These are phyloP conservation scores for Sycophila sp. DNA, from an alignment of 1,140 invertebrate species.

Conservation along the genomic window DNA sequence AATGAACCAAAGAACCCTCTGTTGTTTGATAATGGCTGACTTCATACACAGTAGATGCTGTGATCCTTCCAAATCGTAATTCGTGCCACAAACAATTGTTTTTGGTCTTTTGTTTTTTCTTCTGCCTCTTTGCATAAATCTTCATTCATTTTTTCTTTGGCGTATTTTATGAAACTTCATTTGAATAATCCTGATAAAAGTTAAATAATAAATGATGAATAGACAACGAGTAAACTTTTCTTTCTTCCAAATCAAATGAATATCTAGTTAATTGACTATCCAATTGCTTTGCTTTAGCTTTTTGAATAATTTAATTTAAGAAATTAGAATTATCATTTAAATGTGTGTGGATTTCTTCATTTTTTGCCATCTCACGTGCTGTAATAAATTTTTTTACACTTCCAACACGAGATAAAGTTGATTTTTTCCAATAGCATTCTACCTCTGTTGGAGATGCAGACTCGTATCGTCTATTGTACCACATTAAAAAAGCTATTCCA, in stretches of 20 bases:
- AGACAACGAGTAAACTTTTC: constrained; percentile 33
- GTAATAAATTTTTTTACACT: too few relatives aligned
- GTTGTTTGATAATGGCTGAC: too few relatives aligned
- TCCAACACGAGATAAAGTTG: constrained; percentile 31
- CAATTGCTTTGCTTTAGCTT: too few relatives aligned
- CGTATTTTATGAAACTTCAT: background rate
- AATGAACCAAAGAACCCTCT: too few relatives aligned
- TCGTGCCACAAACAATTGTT: background rate
- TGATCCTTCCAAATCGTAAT: too few relatives aligned
- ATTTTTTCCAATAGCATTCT: constrained; percentile 45
- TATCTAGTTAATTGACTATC: constrained; percentile 14
- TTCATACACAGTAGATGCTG: too few relatives aligned
- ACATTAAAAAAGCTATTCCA: constrained; percentile 41
- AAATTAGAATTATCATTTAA: constrained; percentile 5
- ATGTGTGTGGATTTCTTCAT: background rate
- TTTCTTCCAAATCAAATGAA: constrained; percentile 15
- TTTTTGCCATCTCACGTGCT: background rate
- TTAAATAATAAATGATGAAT: constrained; percentile 32
- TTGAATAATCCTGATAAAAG: constrained; percentile 35
- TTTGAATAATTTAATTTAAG: too few relatives aligned
- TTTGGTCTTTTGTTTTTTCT: background rate
- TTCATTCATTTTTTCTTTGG: too few relatives aligned
- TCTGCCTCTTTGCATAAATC: too few relatives aligned
- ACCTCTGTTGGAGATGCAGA: constrained; percentile 39
- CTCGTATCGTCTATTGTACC: constrained; percentile 38